phyloP scores from a whole-genome alignment of 2,888 invertebrate genomes.

The Rhimphoctona megacephalus region DNA sequence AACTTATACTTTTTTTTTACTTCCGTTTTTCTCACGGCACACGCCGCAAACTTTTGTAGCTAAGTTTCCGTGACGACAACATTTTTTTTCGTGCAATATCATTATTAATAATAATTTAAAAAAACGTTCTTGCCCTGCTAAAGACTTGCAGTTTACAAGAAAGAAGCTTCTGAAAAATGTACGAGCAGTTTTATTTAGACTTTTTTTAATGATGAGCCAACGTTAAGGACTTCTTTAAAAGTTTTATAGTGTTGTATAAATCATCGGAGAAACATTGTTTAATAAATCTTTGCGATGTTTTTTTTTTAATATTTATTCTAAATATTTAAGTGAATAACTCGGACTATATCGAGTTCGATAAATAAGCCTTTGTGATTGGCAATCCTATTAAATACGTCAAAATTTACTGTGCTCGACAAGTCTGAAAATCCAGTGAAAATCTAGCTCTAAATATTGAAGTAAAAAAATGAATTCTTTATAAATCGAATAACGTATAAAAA shows the following conservation, averaged over 20 bases:
- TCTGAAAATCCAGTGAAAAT: background rate
- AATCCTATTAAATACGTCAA: background rate
- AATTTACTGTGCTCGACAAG: background rate
- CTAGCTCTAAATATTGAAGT: background rate
- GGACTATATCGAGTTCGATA: background rate
- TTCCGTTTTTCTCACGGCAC: slow-evolving; percentile 17
- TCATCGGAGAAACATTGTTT: background rate
- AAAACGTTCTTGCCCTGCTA: background rate
- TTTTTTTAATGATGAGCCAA: slow-evolving; percentile 4
- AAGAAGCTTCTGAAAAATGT: slow-evolving; percentile 15
- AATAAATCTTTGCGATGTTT: too few species aligned
- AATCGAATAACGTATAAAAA: background rate
- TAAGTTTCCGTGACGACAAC: slow-evolving; percentile 32
- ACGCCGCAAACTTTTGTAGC: slow-evolving; percentile 29
- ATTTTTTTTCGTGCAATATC: slow-evolving; percentile 34
- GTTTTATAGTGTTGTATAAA: background rate
- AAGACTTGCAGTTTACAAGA: background rate
- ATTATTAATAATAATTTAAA: slow-evolving; percentile 31
- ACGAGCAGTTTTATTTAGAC: background rate
- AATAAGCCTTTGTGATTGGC: background rate
- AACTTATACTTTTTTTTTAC: slow-evolving; percentile 35
- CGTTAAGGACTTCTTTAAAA: background rate
- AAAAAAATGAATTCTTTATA: background rate
- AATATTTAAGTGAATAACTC: background rate
- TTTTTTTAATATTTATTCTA: background rate